Evolutionary conservation across 2,113 vertebrate genomes (phyloP).

Genomic region (Epinephelus fuscoguttatus): DNA sequence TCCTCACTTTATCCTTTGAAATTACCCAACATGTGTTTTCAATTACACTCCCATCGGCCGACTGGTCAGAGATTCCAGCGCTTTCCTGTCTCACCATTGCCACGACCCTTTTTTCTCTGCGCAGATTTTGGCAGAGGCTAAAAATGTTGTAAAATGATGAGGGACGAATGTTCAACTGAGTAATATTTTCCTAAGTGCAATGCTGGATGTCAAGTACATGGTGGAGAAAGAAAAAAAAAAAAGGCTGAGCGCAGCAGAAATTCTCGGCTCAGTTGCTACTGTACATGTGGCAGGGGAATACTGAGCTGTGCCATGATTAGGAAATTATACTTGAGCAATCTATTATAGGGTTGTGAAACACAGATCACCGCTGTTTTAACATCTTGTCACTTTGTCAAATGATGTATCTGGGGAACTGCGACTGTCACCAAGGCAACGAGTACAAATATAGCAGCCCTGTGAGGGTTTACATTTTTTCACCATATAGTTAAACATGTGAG

Average conservation of each 20-base stretch:
- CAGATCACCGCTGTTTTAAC: neutral
- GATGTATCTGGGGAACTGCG: neutral
- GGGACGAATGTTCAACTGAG: conserved; percentile 15
- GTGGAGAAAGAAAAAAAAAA: neutral
- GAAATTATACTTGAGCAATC: conserved; percentile 18
- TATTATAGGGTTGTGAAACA: conserved; percentile 24
- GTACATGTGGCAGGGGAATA: conserved; percentile 51
- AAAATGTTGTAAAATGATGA: conserved; percentile 20
- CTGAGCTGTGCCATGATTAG: neutral
- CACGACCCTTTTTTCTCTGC: conserved; percentile 14
- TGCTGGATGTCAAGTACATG: neutral
- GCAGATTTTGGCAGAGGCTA: conserved; percentile 42
- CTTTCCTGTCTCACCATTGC: conserved; percentile 19
- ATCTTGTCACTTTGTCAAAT: conserved; percentile 4
- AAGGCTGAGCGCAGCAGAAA: conserved; percentile 40
- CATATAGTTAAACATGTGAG: neutral
- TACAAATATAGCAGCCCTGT: neutral
- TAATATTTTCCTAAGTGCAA: conserved; percentile 51
- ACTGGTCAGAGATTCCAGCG: conserved; percentile 55
- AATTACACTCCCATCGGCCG: conserved; percentile 53
- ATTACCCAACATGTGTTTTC: conserved; percentile 73
- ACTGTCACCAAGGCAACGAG: neutral
- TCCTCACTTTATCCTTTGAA: conserved; percentile 29
- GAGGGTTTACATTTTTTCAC: neutral
- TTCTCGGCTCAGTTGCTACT: neutral